These are phyloP conservation scores for Caenorhabditis sulstoni DNA, from an alignment of 2,888 invertebrate species.

Conservation along the genomic window DNA sequence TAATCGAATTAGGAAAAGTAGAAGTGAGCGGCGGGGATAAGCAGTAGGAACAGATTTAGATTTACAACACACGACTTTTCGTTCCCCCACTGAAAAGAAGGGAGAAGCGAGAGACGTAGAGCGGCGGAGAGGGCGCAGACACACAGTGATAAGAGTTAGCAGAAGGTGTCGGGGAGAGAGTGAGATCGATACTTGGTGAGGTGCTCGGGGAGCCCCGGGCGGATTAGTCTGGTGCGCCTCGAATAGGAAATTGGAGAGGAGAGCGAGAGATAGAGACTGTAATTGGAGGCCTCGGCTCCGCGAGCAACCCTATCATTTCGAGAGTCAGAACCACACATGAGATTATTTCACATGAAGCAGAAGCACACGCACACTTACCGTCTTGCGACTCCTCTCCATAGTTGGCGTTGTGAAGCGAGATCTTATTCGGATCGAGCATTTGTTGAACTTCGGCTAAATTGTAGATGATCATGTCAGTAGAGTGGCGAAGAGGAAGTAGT, in stretches of 20 bases:
- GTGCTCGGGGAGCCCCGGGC: no score
- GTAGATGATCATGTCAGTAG: constrained; percentile 29
- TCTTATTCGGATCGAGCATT: constrained; percentile 29
- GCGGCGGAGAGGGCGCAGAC: background rate
- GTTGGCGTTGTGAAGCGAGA: constrained; percentile 16
- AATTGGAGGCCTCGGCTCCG: background rate
- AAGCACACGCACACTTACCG: constrained; percentile 15
- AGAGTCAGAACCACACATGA: constrained; percentile 7
- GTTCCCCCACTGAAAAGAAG: background rate
- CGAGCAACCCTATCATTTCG: constrained; percentile 10
- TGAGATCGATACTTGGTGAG: constrained; percentile 27
- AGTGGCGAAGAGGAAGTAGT: no score
- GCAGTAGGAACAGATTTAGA: background rate
- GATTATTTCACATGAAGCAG: background rate
- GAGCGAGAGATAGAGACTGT: background rate
- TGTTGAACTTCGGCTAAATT: constrained; percentile 11
- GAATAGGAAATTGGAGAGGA: background rate
- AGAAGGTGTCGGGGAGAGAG: constrained; percentile 6
- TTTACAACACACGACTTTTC: no score
- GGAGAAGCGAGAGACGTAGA: background rate
- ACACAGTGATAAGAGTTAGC: constrained; percentile 29
- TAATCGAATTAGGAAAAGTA: constrained; percentile 1
- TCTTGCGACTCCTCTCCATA: constrained; percentile 39
- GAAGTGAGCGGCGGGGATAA: background rate
- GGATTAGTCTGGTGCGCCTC: no score